These are phyloP conservation scores for Rhipidura dahli DNA, from an alignment of 2,113 vertebrate species.

Conservation along the genomic window DNA sequence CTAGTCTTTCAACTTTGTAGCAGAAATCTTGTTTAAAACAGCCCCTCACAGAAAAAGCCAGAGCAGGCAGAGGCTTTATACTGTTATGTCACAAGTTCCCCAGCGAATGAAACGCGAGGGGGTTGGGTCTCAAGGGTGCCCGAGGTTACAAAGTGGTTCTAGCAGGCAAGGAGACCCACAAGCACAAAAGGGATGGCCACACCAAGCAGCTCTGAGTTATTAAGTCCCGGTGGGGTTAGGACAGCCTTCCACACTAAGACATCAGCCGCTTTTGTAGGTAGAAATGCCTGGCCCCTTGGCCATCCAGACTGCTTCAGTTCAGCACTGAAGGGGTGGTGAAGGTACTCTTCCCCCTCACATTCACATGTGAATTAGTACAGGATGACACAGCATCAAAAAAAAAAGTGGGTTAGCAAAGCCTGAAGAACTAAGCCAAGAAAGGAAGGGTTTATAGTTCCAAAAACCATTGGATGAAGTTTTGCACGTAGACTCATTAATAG, in stretches of 20 bases:
- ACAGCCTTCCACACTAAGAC: neutral
- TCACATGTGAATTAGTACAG: constrained; percentile 28
- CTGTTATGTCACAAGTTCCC: constrained; percentile 10
- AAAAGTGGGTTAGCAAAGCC: constrained; percentile 3
- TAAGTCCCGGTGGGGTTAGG: neutral
- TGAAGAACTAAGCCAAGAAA: constrained; percentile 57
- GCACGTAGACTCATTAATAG: constrained; percentile 49
- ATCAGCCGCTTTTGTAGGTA: neutral
- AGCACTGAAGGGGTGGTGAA: constrained; percentile 13
- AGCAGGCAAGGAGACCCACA: neutral
- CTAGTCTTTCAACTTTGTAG: neutral
- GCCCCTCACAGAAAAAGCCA: neutral
- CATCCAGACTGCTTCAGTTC: neutral
- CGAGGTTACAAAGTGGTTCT: neutral
- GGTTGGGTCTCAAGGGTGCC: neutral
- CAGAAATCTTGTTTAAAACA: constrained; percentile 10
- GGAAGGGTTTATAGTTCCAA: constrained; percentile 47
- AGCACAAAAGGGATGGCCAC: neutral
- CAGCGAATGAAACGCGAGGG: neutral
- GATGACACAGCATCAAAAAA: neutral
- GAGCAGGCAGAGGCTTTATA: neutral
- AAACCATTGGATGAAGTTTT: constrained; percentile 37
- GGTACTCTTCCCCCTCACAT: constrained; percentile 10
- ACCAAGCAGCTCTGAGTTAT: neutral
- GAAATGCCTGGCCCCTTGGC: neutral